Conservation (phyloP, 2,888 invertebrate species). For the Scaptomyza polygonia region DNA sequence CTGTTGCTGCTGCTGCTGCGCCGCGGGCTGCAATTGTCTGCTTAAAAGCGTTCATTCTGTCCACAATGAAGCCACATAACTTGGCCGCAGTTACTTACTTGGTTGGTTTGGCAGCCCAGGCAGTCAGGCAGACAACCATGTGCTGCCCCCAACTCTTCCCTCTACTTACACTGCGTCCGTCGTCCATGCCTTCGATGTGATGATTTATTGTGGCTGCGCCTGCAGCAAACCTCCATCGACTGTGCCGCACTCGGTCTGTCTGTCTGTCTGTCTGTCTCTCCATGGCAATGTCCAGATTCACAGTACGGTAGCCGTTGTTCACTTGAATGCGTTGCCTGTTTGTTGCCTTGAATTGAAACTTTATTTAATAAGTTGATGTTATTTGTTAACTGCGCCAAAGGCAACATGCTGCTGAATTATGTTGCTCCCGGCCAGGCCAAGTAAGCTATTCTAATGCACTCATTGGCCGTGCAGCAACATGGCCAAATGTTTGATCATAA, state of each 20-base stretch:
- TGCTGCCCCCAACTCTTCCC: constrained; percentile 16
- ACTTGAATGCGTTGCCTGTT: constrained; percentile 34
- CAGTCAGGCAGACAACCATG: constrained; percentile 25
- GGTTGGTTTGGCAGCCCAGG: constrained; percentile 31
- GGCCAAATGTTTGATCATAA: constrained; percentile 46
- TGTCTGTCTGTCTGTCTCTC: constrained; percentile 10
- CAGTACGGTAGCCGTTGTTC: constrained; percentile 72
- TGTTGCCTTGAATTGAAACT: constrained; percentile 71
- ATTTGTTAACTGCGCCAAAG: constrained; percentile 76
- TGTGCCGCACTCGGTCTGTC: constrained; percentile 15
- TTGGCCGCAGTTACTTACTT: constrained; percentile 68
- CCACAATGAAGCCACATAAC: constrained; percentile 81
- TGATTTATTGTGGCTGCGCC: constrained; percentile 77
- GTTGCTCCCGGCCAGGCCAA: constrained; percentile 36
- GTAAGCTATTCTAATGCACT: constrained; percentile 60
- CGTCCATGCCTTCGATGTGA: constrained; percentile 68
- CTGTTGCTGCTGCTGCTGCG: constrained; percentile 65
- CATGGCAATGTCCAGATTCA: constrained; percentile 30
- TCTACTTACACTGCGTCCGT: constrained; percentile 10
- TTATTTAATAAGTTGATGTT: constrained; percentile 80
- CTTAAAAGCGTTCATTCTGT: constrained; percentile 81
- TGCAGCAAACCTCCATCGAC: constrained; percentile 58
- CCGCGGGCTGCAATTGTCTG: constrained; percentile 83
- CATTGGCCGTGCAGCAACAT: constrained; percentile 35
- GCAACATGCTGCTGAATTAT: constrained; percentile 64